Evolutionary conservation across 2,888 invertebrate genomes (phyloP).

Genomic region (Melanostoma mellinum): DNA sequence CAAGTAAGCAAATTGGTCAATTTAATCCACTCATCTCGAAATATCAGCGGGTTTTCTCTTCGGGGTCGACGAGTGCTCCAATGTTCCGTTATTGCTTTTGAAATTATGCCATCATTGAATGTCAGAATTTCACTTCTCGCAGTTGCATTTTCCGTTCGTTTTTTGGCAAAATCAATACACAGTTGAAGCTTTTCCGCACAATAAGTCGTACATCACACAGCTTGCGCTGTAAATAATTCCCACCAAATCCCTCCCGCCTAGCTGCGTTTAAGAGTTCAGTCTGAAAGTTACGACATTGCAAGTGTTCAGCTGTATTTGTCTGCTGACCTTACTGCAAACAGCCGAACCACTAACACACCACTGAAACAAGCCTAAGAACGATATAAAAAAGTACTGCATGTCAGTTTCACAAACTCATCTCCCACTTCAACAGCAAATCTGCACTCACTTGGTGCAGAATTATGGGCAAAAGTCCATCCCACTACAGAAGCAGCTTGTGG

Average conservation of each 20-base stretch:
- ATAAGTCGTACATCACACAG: slow-evolving; percentile 54
- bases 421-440: neutral
- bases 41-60: neutral
- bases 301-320: slow-evolving; percentile 56
- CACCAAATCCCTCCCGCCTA: neutral
- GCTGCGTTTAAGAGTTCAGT: slow-evolving; percentile 44
- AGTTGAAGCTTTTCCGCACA: neutral
- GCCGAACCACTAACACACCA: neutral
- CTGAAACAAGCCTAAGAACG: slow-evolving; percentile 44
- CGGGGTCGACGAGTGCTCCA: too few relatives aligned
- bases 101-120: too few relatives aligned
- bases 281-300: slow-evolving; percentile 56
- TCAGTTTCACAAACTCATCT: slow-evolving; percentile 53
- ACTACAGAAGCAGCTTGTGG: slow-evolving; percentile 54
- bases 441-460: slow-evolving; percentile 7
- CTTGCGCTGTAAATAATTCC: slow-evolving; percentile 6
- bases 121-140: too few relatives aligned
- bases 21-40: too few relatives aligned
- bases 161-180: too few relatives aligned
- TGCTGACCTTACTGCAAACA: slow-evolving; percentile 15
- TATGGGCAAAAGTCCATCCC: slow-evolving; percentile 45
- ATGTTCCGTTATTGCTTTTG: too few relatives aligned
- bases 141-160: too few relatives aligned
- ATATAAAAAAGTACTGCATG: slow-evolving; percentile 36
- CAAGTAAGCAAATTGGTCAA: too few relatives aligned